A percentile compares a stretch with the other conserved stretches of the same genome.
Conservation (phyloP, 2,888 invertebrate species). For the Gari tellinella region DNA sequence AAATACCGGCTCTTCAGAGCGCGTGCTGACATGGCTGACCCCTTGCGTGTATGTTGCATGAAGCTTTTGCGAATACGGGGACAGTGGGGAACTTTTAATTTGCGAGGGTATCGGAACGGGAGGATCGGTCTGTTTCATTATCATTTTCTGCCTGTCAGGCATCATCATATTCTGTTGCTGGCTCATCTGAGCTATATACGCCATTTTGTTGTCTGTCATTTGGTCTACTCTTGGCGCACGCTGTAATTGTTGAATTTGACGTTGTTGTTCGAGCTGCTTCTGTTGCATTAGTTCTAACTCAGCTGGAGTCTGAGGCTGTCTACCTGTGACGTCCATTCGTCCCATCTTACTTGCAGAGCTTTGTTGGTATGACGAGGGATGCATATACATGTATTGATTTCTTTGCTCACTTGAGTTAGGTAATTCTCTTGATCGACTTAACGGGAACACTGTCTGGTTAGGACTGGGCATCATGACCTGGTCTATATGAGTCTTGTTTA, state of each 20-base stretch:
- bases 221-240: background rate
- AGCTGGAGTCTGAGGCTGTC: background rate
- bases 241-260: conserved; percentile 38
- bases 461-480: background rate
- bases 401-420: background rate
- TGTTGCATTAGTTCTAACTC: conserved; percentile 39
- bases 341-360: no score
- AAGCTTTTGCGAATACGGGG: no score
- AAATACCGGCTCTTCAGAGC: no score
- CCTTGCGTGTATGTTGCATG: conserved; percentile 3
- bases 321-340: no score
- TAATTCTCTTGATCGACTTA: background rate
- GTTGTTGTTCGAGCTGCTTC: conserved; percentile 31
- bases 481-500: background rate
- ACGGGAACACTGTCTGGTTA: background rate
- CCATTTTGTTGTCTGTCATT: background rate
- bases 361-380: no score
- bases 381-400: no score
- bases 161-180: conserved; percentile 6
- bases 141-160: conserved; percentile 5
- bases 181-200: background rate
- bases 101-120: no score
- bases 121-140: background rate
- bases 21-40: no score
- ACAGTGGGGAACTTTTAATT: no score